These are phyloP conservation scores for Nothura maculosa DNA, from an alignment of 2,797 vertebrate genomes.

Conservation along the genomic window DNA sequence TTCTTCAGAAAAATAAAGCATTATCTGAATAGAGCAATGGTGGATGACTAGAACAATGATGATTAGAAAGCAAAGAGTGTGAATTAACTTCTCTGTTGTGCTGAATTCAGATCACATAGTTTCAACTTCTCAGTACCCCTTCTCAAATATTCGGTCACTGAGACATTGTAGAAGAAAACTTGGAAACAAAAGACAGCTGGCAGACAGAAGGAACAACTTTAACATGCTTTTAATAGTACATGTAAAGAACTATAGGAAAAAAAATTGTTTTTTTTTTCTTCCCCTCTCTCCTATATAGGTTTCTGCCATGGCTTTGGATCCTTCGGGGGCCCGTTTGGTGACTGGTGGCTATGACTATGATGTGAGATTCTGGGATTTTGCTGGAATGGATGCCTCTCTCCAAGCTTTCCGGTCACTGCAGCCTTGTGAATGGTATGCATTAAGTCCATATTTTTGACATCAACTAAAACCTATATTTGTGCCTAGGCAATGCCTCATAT, in stretches of 20 bases:
- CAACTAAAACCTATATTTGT: not conserved
- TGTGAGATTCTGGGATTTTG: constrained; percentile 98
- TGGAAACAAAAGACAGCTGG: not conserved
- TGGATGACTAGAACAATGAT: not conserved
- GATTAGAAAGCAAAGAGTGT: not conserved
- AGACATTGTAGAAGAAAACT: not conserved
- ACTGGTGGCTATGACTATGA: constrained; percentile 96
- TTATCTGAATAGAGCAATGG: not conserved
- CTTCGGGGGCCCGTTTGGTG: constrained; percentile 94
- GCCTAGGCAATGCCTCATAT: not conserved
- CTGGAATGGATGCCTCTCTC: constrained; percentile 95
- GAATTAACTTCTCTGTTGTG: not conserved
- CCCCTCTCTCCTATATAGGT: constrained; percentile 72
- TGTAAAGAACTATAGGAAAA: not conserved
- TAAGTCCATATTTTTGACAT: not conserved
- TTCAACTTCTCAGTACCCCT: not conserved
- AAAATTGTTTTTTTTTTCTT: not conserved
- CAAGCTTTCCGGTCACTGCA: constrained; percentile 95
- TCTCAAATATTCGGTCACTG: not conserved
- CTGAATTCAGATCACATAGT: not conserved
- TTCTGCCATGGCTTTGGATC: constrained; percentile 91
- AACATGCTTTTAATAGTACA: not conserved
- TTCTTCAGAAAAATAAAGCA: not conserved
- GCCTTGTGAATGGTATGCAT: constrained; percentile 93
- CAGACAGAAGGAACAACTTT: not conserved